Base-by-base conservation (phyloP, 2,113 vertebrate genomes). In the Rana temporaria region DNA sequence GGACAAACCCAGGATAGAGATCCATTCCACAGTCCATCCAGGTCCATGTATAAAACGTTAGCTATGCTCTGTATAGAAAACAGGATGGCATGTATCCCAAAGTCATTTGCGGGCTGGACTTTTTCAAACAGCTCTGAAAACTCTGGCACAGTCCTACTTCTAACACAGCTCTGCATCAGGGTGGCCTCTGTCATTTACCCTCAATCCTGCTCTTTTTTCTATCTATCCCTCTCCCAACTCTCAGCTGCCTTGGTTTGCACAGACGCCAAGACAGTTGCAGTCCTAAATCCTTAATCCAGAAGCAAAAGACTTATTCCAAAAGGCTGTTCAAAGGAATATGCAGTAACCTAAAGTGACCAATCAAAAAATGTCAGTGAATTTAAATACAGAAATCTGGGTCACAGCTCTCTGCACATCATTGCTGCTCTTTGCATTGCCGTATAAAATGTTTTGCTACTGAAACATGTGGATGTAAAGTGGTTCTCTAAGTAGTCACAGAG, bases 141-240 rank as follows among this genome's bases (percentile, higher is more conserved):
- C 42, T 42, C 70, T 82, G 80, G 69, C 80, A 82, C 15, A 55
- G 26, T 26, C 72, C 26, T 48, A 12, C 4, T 15, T 24, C 18
- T 11, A 55, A 30, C 11, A 26, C 60, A 82, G 56, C 80, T 30
- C 53, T 74, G 30, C 59, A 56, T 19, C 34, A 67, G 71, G 80
- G 80, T 82, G 80, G 80, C 52, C 80, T 57, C 69, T 17, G n/a
- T 82, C 69, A 82, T 66, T 63, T 82, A 82, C 69, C 70, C 60
- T 19, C 32, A 52, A 38, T 73, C 60, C 52, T 74, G 80, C 60
- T 48, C 70, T 82, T 82, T 53, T 67, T 48, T n/a, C n/a, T 26
- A 82, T 48, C 60, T 20, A n/a, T 59, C 70, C 34, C 30, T 6
- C 64, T 74, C 80, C 55, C 42, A 48, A 67, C 57, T 81, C 79